These are phyloP conservation scores for Troglohyphantes excavatus DNA, from an alignment of 2,888 invertebrate species.

Conservation along the genomic window DNA sequence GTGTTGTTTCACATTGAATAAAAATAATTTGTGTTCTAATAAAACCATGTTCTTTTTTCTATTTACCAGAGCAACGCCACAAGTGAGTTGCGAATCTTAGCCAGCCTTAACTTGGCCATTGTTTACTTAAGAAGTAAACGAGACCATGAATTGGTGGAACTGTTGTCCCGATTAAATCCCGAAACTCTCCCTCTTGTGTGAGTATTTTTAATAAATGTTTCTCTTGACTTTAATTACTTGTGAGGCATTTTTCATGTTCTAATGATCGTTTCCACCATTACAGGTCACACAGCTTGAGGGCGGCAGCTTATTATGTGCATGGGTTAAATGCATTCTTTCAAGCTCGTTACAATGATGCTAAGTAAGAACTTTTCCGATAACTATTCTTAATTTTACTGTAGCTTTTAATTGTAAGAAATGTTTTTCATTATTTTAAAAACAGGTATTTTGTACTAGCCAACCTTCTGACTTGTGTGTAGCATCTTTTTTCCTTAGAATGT, in stretches of 20 bases:
- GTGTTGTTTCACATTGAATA: too few species aligned
- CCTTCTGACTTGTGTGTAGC: too few species aligned
- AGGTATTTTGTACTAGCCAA: too few species aligned
- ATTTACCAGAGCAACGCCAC: conserved; percentile 89
- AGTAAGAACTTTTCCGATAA: conserved; percentile 87
- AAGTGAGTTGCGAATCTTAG: conserved; percentile 95
- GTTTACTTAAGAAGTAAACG: conserved; percentile 95
- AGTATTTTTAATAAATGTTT: conserved; percentile 22
- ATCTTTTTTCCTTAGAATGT: too few species aligned
- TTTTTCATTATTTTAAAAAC: too few species aligned
- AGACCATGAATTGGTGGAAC: conserved; percentile 92
- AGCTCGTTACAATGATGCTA: conserved; percentile 97
- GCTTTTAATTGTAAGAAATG: neutral
- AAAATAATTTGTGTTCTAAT: too few species aligned
- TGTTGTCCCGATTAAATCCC: conserved; percentile 95
- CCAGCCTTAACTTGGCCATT: conserved; percentile 97
- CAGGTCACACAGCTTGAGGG: conserved; percentile 93
- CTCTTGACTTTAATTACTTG: neutral
- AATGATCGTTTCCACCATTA: conserved; percentile 61
- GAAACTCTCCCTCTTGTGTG: conserved; percentile 89
- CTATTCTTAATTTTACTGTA: neutral
- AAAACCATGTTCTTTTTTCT: too few species aligned
- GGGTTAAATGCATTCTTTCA: conserved; percentile 98
- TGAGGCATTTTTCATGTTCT: neutral
- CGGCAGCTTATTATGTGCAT: conserved; percentile 98